These are phyloP conservation scores for Stigmatopora nigra DNA, from an alignment of 2,113 vertebrate species.

Conservation along the genomic window DNA sequence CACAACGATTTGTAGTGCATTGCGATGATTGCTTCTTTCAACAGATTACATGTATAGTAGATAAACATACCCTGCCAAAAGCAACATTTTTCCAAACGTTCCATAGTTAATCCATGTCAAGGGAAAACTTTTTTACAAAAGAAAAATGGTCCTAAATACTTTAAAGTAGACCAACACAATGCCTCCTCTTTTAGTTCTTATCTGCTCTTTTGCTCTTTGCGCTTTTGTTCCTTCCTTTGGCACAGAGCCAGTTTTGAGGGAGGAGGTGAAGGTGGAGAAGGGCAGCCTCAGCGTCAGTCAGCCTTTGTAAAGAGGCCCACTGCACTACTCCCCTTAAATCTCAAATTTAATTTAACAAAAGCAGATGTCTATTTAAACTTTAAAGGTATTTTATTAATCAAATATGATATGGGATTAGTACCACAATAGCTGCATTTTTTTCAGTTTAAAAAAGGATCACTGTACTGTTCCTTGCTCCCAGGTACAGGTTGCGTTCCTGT, in stretches of 20 bases:
- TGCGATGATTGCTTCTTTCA: not conserved
- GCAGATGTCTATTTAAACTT: slow-evolving; percentile 10
- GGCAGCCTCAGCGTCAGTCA: slow-evolving; percentile 40
- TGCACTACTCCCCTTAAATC: slow-evolving; percentile 15
- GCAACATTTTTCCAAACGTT: not conserved
- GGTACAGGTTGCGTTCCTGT: not conserved
- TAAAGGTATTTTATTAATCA: not conserved
- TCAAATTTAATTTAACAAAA: slow-evolving; percentile 13
- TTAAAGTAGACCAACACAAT: slow-evolving; percentile 16
- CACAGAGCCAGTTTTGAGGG: slow-evolving; percentile 45
- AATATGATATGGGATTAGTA: slow-evolving; percentile 3
- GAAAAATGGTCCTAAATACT: slow-evolving; percentile 16
- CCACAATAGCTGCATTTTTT: not conserved
- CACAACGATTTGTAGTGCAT: not conserved
- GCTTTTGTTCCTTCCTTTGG: slow-evolving; percentile 44
- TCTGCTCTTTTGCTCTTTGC: slow-evolving; percentile 31
- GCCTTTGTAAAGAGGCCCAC: slow-evolving; percentile 32
- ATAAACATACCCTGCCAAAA: not conserved
- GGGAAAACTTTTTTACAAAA: not conserved
- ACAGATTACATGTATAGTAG: too few species aligned
- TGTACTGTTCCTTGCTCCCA: not conserved
- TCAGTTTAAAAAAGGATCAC: not conserved
- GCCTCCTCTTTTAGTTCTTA: slow-evolving; percentile 49
- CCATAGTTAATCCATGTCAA: not conserved
- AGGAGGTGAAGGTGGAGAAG: slow-evolving; percentile 31